These are phyloP conservation scores for Diachasmimorpha longicaudata DNA, from an alignment of 1,140 invertebrate species.

Conservation along the genomic window DNA sequence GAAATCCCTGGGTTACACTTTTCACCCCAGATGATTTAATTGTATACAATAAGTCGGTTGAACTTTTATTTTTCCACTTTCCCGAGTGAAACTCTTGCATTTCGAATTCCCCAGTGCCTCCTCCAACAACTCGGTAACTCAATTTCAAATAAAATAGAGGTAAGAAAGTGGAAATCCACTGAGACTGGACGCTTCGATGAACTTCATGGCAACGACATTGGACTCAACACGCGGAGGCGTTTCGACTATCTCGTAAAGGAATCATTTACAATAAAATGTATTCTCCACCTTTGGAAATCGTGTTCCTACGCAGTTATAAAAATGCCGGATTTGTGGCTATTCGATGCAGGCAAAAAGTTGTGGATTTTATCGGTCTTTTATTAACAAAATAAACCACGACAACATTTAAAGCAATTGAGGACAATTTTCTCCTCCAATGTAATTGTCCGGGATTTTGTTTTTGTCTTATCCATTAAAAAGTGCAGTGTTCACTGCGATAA, in stretches of 20 bases:
- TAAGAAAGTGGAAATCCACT: constrained; percentile 13
- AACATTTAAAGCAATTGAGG: too few species aligned
- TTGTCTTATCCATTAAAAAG: too few species aligned
- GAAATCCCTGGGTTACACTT: too few species aligned
- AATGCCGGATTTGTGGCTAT: not conserved
- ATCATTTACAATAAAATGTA: constrained; percentile 1
- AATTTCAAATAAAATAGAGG: not conserved
- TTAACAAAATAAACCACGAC: not conserved
- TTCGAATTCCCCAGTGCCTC: too few species aligned
- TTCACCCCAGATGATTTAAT: too few species aligned
- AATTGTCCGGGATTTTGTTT: too few species aligned
- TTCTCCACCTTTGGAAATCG: not conserved
- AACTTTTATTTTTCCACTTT: not conserved
- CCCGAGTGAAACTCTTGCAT: too few species aligned
- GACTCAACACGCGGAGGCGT: not conserved
- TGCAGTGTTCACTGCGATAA: too few species aligned
- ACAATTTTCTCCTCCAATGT: not conserved
- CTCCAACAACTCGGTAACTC: not conserved
- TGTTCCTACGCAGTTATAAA: not conserved
- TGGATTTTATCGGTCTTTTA: not conserved
- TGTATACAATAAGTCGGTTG: not conserved
- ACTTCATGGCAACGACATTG: constrained; percentile 20
- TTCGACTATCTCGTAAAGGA: constrained; percentile 16
- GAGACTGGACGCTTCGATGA: constrained; percentile 1
- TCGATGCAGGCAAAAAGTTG: not conserved